Evolutionary conservation across 2,888 invertebrate genomes (phyloP), one percentile per base, ranked within the genome.

Genomic region (Polylopha cassiicola): DNA sequence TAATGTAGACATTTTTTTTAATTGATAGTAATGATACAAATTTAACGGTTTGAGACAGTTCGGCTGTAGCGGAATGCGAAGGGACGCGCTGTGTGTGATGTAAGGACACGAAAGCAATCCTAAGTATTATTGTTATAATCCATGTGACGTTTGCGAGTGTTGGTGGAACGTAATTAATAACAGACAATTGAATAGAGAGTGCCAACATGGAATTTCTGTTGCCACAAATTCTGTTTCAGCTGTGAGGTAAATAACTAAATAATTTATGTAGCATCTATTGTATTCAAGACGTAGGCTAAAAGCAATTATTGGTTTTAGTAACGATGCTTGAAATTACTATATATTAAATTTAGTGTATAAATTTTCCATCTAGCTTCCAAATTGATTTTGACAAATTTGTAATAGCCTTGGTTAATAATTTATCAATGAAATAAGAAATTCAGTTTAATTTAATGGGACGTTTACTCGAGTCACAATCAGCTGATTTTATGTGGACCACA

Each of bases 181-280:
- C 53, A 59, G 63, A 75, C 75, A 57, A 60, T 68, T 67, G 44
- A 49, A 44, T 52, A 49, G 47, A 54, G 54, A 62, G 67, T 70
- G 67, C 46, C 41, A 53, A 47, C 55, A 72, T 78, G 79, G 78
- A 75, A 70, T 69, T 67, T 53, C 50, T 60, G 47, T 58, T 57
- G 53, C 53, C 46, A 38, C 34, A 34, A 36, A 16, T 21, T 11
- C 44, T 42, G 46, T 50, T 51, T 45, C 53, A 44, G 42, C 50
- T 46, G 33, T 58, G 56, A 72, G 73, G 71, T 73, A 71, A 58
- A 47, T 45, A 24, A 28, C 16, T 42, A 38, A 43, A 46, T 47
- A 47, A 28, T 27, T 43, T 28, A 27, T 44, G 41, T 30, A 38
- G 50, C 50, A 39, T 23, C n/a, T n/a, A n/a, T n/a, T n/a, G n/a